Conservation (phyloP, 2,797 vertebrate species). For the Oreortyx pictus region DNA sequence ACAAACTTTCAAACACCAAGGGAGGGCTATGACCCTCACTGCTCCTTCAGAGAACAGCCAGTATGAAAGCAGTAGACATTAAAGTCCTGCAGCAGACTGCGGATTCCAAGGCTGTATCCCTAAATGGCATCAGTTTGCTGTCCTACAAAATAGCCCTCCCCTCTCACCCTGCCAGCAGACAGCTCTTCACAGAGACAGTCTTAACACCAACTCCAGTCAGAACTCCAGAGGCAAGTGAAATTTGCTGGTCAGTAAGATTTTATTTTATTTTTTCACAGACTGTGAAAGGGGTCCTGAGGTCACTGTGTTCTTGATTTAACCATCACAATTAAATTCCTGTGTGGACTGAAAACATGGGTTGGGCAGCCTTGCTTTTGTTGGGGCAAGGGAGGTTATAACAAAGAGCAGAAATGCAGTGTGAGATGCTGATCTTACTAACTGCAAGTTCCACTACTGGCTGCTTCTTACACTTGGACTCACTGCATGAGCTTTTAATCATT, state of each 20-base stretch:
- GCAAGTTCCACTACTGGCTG: not conserved
- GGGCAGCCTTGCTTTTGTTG: no score
- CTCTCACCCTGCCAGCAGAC: not conserved
- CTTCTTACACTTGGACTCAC: not conserved
- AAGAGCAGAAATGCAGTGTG: no score
- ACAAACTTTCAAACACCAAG: not conserved
- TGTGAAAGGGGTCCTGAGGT: not conserved
- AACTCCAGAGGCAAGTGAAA: not conserved
- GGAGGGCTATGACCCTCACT: not conserved
- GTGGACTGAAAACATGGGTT: not conserved
- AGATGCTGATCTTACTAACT: not conserved
- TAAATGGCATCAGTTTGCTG: not conserved
- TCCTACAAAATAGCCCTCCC: not conserved
- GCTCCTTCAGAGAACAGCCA: not conserved
- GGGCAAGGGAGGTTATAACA: no score
- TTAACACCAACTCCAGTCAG: not conserved
- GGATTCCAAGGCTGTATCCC: not conserved
- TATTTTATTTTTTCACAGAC: not conserved
- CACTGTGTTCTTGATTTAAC: not conserved
- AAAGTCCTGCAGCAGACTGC: not conserved
- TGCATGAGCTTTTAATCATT: not conserved
- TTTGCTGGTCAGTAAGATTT: not conserved
- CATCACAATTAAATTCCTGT: not conserved
- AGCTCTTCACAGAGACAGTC: not conserved
- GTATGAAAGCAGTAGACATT: rapidly evolving